Evolutionary conservation across 2,888 invertebrate genomes (phyloP), one percentile per base, ranked within the genome.

Genomic region (Metallyticus violacea): DNA sequence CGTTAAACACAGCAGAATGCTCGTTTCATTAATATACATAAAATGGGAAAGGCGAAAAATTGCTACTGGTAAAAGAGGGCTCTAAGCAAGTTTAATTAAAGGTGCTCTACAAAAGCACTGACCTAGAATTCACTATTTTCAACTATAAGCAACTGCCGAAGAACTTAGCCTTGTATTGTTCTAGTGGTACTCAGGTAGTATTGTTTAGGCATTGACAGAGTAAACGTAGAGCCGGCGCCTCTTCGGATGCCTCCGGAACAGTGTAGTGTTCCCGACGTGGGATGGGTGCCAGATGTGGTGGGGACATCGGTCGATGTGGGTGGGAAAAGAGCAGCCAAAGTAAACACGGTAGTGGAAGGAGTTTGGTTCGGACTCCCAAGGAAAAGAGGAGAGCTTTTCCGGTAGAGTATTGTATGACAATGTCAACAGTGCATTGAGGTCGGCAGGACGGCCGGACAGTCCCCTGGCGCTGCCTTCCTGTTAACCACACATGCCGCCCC

Each of bases 281-380:
- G 40, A 62, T 40, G 62, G 9, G 26, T 7, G 27, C n/a, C 80
- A n/a, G 27, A 29, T 62, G 40, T 22, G 30, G 30, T 7, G 40
- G 40, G 40, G 40, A 62, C 27, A 28, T n/a, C 77, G 28, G 77
- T 15, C 77, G 27, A 26, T 77, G 25, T 28, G 81, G 30, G 79
- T 87, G 87, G 87, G 87, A 87, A 87, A 86, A 76, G 86, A 81
- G 82, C 87, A 87, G 86, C n/a, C 79, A 77, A 85, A 81, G 81
- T 86, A 86, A 87, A 87, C 87, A 87, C 22, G 79, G 83, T 27
- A 27, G n/a, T n/a, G 80, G 80, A 80, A 80, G 80, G 77, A 78
- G 27, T 26, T 76, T 84, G 79, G 80, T 80, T 85, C 29, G 79
- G 81, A 62, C 80, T 77, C 77, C n/a, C 80, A 85, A 26, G 77